Evolutionary conservation across 2,797 vertebrate genomes (phyloP).

Genomic region (Helarctos malayanus): DNA sequence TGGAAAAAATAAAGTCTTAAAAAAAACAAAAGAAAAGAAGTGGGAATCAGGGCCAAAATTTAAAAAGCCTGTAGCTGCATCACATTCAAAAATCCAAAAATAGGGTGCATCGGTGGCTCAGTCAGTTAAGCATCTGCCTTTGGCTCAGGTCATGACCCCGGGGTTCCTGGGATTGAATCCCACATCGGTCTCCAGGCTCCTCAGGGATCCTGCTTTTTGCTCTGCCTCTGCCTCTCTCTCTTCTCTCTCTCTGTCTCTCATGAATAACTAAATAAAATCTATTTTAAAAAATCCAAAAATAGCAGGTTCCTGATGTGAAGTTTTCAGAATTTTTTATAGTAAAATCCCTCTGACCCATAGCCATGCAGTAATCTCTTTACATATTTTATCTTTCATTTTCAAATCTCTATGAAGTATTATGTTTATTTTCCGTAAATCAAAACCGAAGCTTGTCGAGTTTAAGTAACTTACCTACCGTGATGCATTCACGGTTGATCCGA

Average conservation of each 20-base stretch:
- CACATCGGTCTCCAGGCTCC: no score
- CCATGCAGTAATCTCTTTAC: neutral
- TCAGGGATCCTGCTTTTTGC: no score
- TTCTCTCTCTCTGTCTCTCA: neutral
- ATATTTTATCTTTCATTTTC: constrained; percentile 17
- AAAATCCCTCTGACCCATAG: neutral
- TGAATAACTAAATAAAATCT: neutral
- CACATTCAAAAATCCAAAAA: no score
- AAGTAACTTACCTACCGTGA: neutral
- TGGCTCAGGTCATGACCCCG: no score
- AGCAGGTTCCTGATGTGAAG: neutral
- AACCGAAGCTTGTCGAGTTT: neutral
- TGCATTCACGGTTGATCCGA: neutral
- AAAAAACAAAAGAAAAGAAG: no score
- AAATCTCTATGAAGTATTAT: neutral
- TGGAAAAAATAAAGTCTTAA: no score
- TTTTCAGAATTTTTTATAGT: constrained; percentile 16
- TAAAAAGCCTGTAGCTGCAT: no score
- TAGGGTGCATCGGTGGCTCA: no score
- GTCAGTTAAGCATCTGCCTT: no score
- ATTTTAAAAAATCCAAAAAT: neutral
- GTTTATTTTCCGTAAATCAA: constrained; percentile 6
- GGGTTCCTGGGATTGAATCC: no score
- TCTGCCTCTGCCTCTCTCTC: no score
- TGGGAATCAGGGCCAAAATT: no score